phyloP scores from a whole-genome alignment of 1,140 invertebrate species.

The Prorops nasuta region DNA sequence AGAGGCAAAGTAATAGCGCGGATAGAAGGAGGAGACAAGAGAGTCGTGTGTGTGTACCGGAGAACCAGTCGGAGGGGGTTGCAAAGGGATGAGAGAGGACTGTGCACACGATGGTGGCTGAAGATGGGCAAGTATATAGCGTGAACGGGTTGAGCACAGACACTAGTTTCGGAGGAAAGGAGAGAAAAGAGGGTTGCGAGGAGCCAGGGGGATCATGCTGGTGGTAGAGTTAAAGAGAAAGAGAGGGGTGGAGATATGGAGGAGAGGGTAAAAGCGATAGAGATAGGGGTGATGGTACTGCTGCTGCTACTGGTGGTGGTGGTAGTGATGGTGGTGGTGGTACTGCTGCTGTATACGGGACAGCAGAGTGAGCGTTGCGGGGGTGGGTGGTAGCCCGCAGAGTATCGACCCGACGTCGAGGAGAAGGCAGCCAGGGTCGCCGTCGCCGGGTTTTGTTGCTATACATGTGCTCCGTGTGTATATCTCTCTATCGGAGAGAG shows the following conservation, averaged over 20 bases:
- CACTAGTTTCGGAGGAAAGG: conserved; percentile 11
- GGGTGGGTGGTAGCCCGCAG: conserved; percentile 43
- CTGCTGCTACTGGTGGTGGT: conserved; percentile 7
- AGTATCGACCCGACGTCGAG: conserved; percentile 53
- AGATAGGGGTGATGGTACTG: conserved; percentile 24
- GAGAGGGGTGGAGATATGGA: conserved; percentile 22
- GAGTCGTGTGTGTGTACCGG: conserved; percentile 9
- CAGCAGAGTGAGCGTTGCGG: conserved; percentile 18
- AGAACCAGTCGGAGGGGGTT: conserved; percentile 24
- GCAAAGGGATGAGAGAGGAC: conserved; percentile 23
- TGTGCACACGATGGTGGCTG: conserved; percentile 22
- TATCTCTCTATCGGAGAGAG: conserved; percentile 37
- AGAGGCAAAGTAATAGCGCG: neutral
- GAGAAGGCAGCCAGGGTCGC: conserved; percentile 45
- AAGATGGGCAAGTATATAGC: conserved; percentile 39
- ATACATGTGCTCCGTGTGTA: conserved; percentile 39
- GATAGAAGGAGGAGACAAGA: conserved; percentile 18
- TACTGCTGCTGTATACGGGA: conserved; percentile 8
- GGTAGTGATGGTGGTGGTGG: conserved; percentile 16
- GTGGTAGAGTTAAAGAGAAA: neutral
- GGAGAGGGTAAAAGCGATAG: conserved; percentile 14
- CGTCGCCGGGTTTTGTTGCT: conserved; percentile 53
- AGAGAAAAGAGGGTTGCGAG: too few relatives aligned
- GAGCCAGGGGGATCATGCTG: too few relatives aligned
- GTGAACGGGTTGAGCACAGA: conserved; percentile 20